phyloP scores from a whole-genome alignment of 2,888 invertebrate genomes.

The Ophonus ardosiacus region DNA sequence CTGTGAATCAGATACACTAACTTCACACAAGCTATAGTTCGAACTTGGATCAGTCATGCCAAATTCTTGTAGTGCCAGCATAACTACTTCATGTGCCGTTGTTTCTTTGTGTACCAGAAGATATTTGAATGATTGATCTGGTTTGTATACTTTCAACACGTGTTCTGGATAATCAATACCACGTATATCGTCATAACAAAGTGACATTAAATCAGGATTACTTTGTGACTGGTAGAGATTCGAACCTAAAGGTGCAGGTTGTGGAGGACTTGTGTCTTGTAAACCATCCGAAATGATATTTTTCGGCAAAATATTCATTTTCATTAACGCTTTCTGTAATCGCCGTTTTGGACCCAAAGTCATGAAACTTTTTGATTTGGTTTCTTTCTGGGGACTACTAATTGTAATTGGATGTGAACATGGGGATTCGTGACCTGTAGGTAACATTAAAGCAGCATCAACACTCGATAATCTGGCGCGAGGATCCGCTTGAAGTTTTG shows the following conservation, averaged over 20 bases:
- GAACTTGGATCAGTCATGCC: slow-evolving; percentile 96
- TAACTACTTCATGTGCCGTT: slow-evolving; percentile 94
- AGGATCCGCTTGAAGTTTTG: slow-evolving; percentile 83
- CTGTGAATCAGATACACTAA: slow-evolving; percentile 96
- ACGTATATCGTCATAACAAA: slow-evolving; percentile 88
- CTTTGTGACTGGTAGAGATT: slow-evolving; percentile 91
- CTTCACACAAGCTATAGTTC: slow-evolving; percentile 96
- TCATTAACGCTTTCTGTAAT: slow-evolving; percentile 90
- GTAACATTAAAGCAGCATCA: slow-evolving; percentile 77
- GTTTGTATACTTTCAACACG: slow-evolving; percentile 95
- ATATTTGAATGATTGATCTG: slow-evolving; percentile 99
- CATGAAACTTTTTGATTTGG: slow-evolving; percentile 84
- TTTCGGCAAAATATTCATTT: slow-evolving; percentile 93
- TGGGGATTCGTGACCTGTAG: slow-evolving; percentile 71
- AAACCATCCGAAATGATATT: slow-evolving; percentile 80
- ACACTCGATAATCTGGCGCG: slow-evolving; percentile 88
- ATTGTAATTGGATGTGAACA: slow-evolving; percentile 79
- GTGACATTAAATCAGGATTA: slow-evolving; percentile 91
- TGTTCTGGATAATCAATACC: slow-evolving; percentile 95
- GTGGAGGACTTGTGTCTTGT: slow-evolving; percentile 67
- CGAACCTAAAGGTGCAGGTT: slow-evolving; percentile 77
- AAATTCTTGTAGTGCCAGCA: slow-evolving; percentile 97
- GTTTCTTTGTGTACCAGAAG: slow-evolving; percentile 96
- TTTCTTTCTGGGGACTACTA: slow-evolving; percentile 83
- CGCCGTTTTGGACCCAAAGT: slow-evolving; percentile 91